phyloP scores from a whole-genome alignment of 2,113 vertebrate species.

The Dasyornis broadbenti region DNA sequence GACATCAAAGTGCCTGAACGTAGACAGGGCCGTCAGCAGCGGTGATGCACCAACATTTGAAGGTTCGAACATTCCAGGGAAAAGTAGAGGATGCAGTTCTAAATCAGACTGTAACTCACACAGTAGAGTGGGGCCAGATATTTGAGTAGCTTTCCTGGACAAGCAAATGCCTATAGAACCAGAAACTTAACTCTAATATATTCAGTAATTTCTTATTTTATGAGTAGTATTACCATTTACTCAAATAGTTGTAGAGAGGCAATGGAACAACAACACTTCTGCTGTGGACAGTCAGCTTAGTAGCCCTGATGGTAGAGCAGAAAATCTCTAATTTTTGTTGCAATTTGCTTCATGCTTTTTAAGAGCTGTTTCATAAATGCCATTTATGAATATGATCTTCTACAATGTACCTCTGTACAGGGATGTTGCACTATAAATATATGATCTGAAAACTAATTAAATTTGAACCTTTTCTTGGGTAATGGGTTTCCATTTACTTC shows the following conservation, averaged over 20 bases:
- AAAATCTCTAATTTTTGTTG: background rate
- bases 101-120: background rate
- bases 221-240: background rate
- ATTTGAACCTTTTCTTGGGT: background rate
- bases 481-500: background rate
- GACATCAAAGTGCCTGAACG: background rate
- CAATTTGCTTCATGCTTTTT: background rate
- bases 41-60: background rate
- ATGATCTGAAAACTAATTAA: background rate
- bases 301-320: background rate
- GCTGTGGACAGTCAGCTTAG: background rate
- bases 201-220: background rate
- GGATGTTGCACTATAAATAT: background rate
- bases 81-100: background rate
- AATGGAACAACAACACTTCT: background rate
- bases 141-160: background rate
- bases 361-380: background rate
- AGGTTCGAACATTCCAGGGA: background rate
- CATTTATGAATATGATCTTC: background rate
- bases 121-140: background rate
- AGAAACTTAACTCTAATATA: background rate
- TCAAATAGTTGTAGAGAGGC: background rate
- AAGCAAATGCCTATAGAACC: background rate
- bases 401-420: background rate
- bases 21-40: accelerated